phyloP scores from a whole-genome alignment of 1,140 invertebrate genomes.

The Hetaerina americana region DNA sequence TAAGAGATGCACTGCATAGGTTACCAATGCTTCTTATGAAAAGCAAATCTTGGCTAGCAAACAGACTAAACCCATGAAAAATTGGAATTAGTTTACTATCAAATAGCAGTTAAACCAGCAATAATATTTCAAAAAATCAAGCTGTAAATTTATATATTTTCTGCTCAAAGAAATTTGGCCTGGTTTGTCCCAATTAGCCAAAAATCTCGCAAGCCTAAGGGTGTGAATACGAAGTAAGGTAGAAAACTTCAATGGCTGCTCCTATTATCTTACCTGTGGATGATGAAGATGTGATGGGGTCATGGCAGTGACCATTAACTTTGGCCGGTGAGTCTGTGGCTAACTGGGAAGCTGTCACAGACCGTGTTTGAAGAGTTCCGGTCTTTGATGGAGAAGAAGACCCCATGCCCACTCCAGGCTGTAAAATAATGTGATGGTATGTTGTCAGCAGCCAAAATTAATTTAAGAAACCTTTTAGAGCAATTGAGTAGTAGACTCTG shows the following conservation, averaged over 20 bases:
- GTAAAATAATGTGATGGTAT: conserved; percentile 21
- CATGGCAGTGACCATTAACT: conserved; percentile 58
- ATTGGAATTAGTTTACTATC: too few relatives aligned
- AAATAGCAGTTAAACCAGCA: too few relatives aligned
- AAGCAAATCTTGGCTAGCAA: too few relatives aligned
- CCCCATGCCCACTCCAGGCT: conserved; percentile 33
- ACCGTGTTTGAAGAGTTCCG: conserved; percentile 73
- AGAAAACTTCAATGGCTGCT: neutral
- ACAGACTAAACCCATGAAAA: too few relatives aligned
- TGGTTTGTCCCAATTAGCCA: too few relatives aligned
- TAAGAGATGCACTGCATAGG: too few relatives aligned
- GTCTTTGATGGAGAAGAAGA: conserved; percentile 38
- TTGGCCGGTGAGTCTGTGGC: conserved; percentile 72
- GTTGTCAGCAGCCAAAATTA: conserved; percentile 11
- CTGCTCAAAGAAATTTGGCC: too few relatives aligned
- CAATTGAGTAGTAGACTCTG: neutral
- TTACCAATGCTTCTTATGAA: too few relatives aligned
- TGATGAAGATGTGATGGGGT: conserved; percentile 26
- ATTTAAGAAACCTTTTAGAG: neutral
- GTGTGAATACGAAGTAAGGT: too few relatives aligned
- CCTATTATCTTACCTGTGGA: neutral
- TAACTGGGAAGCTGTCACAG: conserved; percentile 77
- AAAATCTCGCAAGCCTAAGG: too few relatives aligned
- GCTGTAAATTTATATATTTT: too few relatives aligned
- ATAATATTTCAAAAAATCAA: too few relatives aligned